These are phyloP conservation scores for Pelusios castaneus DNA, from an alignment of 2,113 vertebrate species.

Conservation along the genomic window DNA sequence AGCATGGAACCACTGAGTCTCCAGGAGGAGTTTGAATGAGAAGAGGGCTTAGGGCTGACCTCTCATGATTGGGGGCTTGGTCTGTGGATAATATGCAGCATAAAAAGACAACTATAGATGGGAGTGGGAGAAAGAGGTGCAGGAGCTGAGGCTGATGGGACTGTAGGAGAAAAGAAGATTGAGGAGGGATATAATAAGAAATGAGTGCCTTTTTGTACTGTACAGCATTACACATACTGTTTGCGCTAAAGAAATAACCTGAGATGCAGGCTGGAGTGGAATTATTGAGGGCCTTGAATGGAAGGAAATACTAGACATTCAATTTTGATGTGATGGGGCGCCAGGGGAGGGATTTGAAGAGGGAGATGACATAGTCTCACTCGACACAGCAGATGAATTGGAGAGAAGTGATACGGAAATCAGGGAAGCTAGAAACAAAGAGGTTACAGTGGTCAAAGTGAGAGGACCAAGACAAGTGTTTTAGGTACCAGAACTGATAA, in stretches of 20 bases:
- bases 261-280: neutral
- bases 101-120: neutral
- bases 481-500: neutral
- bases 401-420: neutral
- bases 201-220: neutral
- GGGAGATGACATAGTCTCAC: neutral
- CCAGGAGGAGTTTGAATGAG: neutral
- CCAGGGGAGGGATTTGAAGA: neutral
- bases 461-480: neutral
- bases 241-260: neutral
- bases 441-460: neutral
- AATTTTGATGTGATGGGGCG: neutral
- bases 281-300: neutral
- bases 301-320: rapidly evolving
- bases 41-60: neutral
- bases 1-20: neutral
- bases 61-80: neutral
- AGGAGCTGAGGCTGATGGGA: neutral
- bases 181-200: neutral
- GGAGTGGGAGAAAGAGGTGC: neutral
- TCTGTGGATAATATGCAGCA: neutral
- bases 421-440: neutral
- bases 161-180: neutral
- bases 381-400: neutral
- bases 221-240: neutral